Conservation (phyloP, 2,113 vertebrate species). For the Poecile atricapillus region DNA sequence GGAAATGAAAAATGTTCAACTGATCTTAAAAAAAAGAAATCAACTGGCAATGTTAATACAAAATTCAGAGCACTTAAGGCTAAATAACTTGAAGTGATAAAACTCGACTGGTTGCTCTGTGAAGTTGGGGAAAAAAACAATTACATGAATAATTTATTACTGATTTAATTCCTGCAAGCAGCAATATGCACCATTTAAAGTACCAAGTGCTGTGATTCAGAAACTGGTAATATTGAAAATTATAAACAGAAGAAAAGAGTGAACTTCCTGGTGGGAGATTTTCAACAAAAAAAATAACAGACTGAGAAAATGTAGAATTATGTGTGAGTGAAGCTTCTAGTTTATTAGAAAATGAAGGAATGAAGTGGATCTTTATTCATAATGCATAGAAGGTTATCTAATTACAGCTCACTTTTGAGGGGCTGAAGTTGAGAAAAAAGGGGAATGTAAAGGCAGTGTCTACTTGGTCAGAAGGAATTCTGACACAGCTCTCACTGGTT, state of each 20-base stretch:
- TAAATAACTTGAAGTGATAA: not conserved
- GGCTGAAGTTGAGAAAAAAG: not conserved
- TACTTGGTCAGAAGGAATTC: not conserved
- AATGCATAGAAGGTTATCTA: not conserved
- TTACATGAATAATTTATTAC: not conserved
- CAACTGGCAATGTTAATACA: rapidly evolving
- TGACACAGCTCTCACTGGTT: not conserved
- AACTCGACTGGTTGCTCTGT: not conserved
- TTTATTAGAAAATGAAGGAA: not conserved
- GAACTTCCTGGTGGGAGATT: not conserved
- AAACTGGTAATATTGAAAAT: not conserved
- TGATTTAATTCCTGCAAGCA: not conserved
- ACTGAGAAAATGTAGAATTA: rapidly evolving
- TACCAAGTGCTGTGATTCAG: not conserved
- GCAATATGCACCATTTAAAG: not conserved
- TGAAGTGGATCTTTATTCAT: not conserved
- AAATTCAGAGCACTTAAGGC: not conserved
- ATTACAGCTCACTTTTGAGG: not conserved
- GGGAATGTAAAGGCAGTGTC: not conserved
- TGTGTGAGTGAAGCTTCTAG: not conserved
- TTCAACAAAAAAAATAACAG: not conserved
- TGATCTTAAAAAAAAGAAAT: not conserved
- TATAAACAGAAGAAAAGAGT: not conserved
- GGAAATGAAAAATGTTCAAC: not conserved
- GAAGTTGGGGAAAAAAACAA: not conserved